Evolutionary conservation across 2,888 invertebrate genomes (phyloP).

Genomic region (Thumatha senex): DNA sequence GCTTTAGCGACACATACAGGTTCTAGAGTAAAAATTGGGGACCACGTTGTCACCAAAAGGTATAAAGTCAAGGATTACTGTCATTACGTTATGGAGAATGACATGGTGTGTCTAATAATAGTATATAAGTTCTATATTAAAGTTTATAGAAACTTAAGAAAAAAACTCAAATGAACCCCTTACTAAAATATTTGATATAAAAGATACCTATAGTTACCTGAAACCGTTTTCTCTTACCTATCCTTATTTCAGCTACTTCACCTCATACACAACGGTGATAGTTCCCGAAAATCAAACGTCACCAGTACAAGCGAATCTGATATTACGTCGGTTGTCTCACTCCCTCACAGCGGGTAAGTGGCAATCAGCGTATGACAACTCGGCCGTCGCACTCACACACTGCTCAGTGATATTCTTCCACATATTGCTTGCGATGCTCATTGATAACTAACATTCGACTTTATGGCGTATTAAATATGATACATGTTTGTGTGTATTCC

Average conservation of each 20-base stretch:
- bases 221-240: too few species aligned
- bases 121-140: too few species aligned
- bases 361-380: conserved; percentile 49
- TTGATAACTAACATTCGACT: conserved; percentile 31
- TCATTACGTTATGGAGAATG: too few species aligned
- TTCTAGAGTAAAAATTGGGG: too few species aligned
- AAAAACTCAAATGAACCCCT: too few species aligned
- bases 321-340: conserved; percentile 48
- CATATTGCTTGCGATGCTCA: conserved; percentile 51
- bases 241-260: conserved; percentile 45
- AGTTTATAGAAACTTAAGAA: too few species aligned
- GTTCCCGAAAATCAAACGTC: conserved; percentile 58
- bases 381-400: conserved; percentile 54
- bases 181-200: too few species aligned
- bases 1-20: too few species aligned
- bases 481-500: background rate
- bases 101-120: too few species aligned
- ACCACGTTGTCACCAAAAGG: too few species aligned
- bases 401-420: conserved; percentile 54
- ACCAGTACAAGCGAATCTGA: conserved; percentile 45
- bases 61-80: too few species aligned
- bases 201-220: too few species aligned
- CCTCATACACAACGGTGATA: conserved; percentile 40
- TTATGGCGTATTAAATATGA: background rate
- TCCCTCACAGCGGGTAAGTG: conserved; percentile 64